Evolutionary conservation across 2,797 vertebrate species (phyloP), one percentile per base, ranked within the genome.

Genomic region (Takifugu ocellatus): DNA sequence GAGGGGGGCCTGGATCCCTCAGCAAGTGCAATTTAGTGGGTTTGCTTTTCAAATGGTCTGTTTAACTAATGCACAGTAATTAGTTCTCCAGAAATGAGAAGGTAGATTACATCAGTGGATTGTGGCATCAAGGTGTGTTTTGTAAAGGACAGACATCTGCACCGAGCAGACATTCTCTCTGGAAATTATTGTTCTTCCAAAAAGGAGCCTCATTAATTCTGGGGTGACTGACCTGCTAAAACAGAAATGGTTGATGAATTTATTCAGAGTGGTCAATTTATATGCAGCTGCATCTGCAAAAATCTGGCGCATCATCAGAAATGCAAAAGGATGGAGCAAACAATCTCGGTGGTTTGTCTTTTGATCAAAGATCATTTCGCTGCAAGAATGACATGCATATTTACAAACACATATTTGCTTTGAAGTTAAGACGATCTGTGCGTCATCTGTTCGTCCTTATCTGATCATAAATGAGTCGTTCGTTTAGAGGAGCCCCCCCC

Each of bases 21-120:
- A 76, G 81, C 78, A 83, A 76, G 75, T 56, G 51, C 61, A 75
- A 84, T 81, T 84, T 80, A 74, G 74, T 63, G 74, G 77, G 77
- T 79, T 71, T 84, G 82, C 76, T 76, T 85, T 87, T 82, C 79
- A 77, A 84, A 86, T 85, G 87, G 82, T 87, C 86, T 87, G 86
- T 86, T 86, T 87, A 84, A 87, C 87, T 86, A 84, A 86, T 84
- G 82, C 53, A 62, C 71, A 73, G 83, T 87, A 88, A 89, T 89
- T 88, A 89, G 81, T 79, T 75, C 72, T 81, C 72, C 74, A 63
- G 72, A 81, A 87, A 82, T 56, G 68, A 78, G 70, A 72, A 58
- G 65, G 69, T 64, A 48, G 72, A 75, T 66, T 76, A 79, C 51
- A 61, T 64, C 45, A 56, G 65, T 44, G 66, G 68, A 67, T 50